Base-by-base conservation (phyloP, 2,888 invertebrate species). In the Timandra comae region DNA sequence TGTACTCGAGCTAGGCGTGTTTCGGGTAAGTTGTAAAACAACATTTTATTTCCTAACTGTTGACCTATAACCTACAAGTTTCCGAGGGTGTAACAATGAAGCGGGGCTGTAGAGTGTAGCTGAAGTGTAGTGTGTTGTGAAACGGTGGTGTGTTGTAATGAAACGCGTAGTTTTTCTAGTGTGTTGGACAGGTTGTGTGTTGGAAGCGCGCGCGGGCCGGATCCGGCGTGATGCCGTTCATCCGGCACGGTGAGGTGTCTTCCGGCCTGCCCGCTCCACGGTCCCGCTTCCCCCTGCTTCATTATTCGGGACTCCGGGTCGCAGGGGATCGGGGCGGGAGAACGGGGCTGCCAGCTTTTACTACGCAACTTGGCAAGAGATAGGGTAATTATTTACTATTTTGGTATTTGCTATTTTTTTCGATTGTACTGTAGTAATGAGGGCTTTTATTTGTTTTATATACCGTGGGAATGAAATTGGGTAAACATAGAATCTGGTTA, bases 271-370 rank as follows among this genome's bases (percentile, higher is more conserved):
- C 55, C 58, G 54, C 61, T 49, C 57, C 56, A 57, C 67, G 52
- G 57, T 60, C 56, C 52, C 57, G 57, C 54, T 57, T 58, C 63
- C 65, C 71, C 69, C 57, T 58, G 72, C 63, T 72, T 70, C 71
- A 70, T 76, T 75, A 77, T 73, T 64, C 63, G 62, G 56, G 55
- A 56, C 64, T 63, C 53, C 64, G 67, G 80, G 80, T 77, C 77
- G 79, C 52, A 70, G 77, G 74, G 79, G 75, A 54, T 67, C 64
- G 77, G 67, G 74, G 72, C 52, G 70, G 56, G 51, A 34, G 6
- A 34, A 12, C 33, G 38, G 60, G 66, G 67, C 68, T 78, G 70
- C 78, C 62, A 70, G 16, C 16, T 16, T 16, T 16, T 16, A 16
- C 4, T n/a, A n/a, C n/a, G n/a, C n/a, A n/a, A n/a, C n/a, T 35